A percentile compares a stretch with the other conserved stretches of the same genome.
These are phyloP conservation scores for Ophthalmotilapia sp. DNA, from an alignment of 2,113 vertebrate genomes.

Conservation along the genomic window DNA sequence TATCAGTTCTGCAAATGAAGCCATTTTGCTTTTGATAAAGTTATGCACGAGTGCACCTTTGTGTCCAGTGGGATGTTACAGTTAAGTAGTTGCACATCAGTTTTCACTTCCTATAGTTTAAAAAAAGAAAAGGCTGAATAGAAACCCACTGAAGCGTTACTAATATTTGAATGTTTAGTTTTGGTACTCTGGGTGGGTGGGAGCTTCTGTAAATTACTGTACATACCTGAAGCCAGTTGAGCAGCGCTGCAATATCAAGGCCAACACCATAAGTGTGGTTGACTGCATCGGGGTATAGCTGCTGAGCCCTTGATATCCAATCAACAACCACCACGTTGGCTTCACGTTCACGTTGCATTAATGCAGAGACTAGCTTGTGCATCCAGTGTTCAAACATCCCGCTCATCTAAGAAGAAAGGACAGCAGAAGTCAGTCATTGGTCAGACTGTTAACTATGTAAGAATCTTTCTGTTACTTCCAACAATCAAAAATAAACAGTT, in stretches of 20 bases:
- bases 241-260: slow-evolving; percentile 71
- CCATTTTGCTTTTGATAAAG: neutral
- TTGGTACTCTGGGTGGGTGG: neutral
- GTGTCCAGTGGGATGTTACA: neutral
- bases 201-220: neutral
- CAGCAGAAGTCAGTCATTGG: neutral
- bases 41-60: neutral
- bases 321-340: slow-evolving; percentile 89
- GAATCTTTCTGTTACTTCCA: neutral
- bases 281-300: slow-evolving; percentile 84
- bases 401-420: slow-evolving; percentile 73
- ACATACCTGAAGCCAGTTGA: slow-evolving; percentile 85
- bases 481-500: neutral
- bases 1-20: neutral
- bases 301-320: slow-evolving; percentile 84
- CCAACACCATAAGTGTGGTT: slow-evolving; percentile 81
- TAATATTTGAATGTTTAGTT: neutral
- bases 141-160: neutral
- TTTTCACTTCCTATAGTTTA: neutral
- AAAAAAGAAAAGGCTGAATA: neutral
- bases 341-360: slow-evolving; percentile 77
- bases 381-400: slow-evolving; percentile 88
- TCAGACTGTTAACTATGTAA: neutral
- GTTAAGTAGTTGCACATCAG: neutral
- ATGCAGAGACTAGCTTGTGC: slow-evolving; percentile 78